Evolutionary conservation across 2,797 vertebrate species (phyloP).

Genomic region (Megaceryle alcyon): DNA sequence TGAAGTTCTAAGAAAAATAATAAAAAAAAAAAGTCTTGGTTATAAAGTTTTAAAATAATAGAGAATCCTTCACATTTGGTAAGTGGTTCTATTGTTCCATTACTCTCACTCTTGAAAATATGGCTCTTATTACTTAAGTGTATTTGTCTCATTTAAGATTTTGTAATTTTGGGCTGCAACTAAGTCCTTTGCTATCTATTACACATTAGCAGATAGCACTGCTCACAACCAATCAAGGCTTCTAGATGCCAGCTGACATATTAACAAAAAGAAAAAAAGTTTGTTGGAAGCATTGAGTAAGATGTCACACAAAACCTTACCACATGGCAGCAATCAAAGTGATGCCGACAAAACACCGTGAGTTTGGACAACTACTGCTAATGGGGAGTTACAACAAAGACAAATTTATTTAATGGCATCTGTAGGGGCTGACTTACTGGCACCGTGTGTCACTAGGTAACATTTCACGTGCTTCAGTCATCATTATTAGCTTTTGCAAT

Average conservation of each 20-base stretch:
- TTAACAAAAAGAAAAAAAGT: neutral
- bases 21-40: too few species aligned
- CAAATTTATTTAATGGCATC: neutral
- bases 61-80: neutral
- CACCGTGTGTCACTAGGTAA: neutral
- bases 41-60: neutral
- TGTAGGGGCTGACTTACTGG: neutral
- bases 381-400: neutral
- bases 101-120: neutral
- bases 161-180: neutral
- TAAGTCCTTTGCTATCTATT: neutral
- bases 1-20: neutral
- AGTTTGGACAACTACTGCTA: neutral
- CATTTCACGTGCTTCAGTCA: neutral
- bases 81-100: neutral
- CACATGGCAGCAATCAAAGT: neutral
- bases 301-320: neutral
- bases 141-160: neutral
- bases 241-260: neutral
- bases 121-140: neutral
- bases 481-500: neutral
- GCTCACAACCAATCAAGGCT: neutral
- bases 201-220: neutral
- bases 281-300: neutral
- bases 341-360: rapidly evolving